Conservation (phyloP, 2,797 vertebrate species). For the Gadopsis marmoratus region DNA sequence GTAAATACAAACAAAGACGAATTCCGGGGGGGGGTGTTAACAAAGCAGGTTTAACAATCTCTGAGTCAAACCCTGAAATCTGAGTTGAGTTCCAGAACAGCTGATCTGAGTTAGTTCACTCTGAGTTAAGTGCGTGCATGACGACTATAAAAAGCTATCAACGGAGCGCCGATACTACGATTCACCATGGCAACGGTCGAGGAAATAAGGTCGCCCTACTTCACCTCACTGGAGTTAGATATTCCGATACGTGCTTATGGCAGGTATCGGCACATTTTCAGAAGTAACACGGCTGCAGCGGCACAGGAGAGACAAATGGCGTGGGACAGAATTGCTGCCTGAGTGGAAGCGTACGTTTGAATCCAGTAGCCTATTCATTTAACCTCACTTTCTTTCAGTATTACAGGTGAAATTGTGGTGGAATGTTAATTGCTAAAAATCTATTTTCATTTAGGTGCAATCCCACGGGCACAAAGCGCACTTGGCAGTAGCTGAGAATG, state of each 20-base stretch:
- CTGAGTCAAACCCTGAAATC: not conserved
- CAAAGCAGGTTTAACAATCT: not conserved
- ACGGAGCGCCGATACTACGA: not conserved
- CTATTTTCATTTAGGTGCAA: too few relatives aligned
- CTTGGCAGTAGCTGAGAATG: too few relatives aligned
- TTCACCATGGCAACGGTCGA: constrained; percentile 11
- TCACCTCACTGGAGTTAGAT: not conserved
- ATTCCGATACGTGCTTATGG: not conserved
- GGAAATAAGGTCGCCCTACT: not conserved
- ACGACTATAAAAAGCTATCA: constrained; percentile 1
- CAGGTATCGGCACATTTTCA: constrained; percentile 1
- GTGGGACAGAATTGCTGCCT: not conserved
- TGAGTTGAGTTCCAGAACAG: not conserved
- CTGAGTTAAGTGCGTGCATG: not conserved
- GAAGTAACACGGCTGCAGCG: not conserved
- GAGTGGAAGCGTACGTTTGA: not conserved
- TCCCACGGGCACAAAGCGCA: too few relatives aligned
- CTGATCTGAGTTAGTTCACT: not conserved
- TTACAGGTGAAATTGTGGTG: not conserved
- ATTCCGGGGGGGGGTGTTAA: too few relatives aligned
- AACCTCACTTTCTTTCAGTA: not conserved
- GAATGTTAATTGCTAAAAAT: too few relatives aligned
- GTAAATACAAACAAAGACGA: too few relatives aligned
- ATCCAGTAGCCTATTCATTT: not conserved
- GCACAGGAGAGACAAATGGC: not conserved